A percentile compares a stretch with the other conserved stretches of the same genome.
phyloP scores from a whole-genome alignment of 2,113 vertebrate species.

The Apeltes quadracus region DNA sequence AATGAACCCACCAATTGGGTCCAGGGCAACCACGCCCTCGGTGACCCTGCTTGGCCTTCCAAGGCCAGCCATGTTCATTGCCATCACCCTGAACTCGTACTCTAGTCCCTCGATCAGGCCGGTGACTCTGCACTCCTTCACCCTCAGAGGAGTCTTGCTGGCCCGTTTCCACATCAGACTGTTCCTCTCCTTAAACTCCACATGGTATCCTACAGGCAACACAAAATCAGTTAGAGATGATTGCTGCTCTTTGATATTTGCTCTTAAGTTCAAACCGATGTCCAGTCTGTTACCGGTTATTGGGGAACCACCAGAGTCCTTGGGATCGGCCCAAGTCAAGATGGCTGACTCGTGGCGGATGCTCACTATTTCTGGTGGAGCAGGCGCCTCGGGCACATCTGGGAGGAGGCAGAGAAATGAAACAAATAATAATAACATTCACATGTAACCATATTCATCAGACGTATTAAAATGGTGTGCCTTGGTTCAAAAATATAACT shows the following conservation, averaged over 20 bases:
- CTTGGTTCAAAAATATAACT: not conserved
- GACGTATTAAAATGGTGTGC: not conserved
- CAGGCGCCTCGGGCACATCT: conserved; percentile 97
- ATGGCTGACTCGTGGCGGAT: conserved; percentile 92
- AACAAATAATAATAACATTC: not conserved
- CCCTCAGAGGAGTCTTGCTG: conserved; percentile 89
- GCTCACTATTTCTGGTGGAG: conserved; percentile 89
- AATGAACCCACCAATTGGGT: conserved; percentile 91
- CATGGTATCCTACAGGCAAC: conserved; percentile 86
- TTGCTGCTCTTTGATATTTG: not conserved
- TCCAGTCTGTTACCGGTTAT: conserved; percentile 88
- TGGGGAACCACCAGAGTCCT: conserved; percentile 91
- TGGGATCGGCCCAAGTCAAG: conserved; percentile 93
- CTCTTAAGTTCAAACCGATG: not conserved
- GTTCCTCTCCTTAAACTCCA: conserved; percentile 97
- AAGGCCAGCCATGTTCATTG: conserved; percentile 93
- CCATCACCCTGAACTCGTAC: conserved; percentile 98
- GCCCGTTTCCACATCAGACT: conserved; percentile 97
- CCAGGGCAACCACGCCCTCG: conserved; percentile 91
- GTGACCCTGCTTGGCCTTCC: conserved; percentile 94
- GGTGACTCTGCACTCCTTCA: conserved; percentile 95
- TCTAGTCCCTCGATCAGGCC: conserved; percentile 95
- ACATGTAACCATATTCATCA: too few relatives aligned
- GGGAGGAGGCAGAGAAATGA: conserved; percentile 32
- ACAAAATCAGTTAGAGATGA: not conserved